A percentile compares a stretch with the other conserved stretches of the same genome.
phyloP scores from a whole-genome alignment of 2,797 vertebrate genomes.

The Ibycter americanus region DNA sequence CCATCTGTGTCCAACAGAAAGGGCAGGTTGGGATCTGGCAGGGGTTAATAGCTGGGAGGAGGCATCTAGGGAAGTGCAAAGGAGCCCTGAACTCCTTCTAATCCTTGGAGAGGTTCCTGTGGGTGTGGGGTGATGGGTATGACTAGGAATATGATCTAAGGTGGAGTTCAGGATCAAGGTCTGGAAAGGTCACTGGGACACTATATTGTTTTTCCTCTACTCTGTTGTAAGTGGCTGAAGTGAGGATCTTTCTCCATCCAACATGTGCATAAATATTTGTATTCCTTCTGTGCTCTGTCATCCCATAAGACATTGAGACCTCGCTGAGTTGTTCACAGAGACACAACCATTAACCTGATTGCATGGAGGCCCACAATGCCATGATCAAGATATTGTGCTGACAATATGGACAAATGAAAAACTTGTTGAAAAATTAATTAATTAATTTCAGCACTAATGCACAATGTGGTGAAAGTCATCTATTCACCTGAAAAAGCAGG shows the following conservation, averaged over 20 bases:
- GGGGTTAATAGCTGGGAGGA: background rate
- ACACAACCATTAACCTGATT: background rate
- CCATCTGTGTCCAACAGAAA: background rate
- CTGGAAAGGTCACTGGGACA: background rate
- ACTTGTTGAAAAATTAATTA: background rate
- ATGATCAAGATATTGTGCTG: background rate
- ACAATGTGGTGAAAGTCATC: background rate
- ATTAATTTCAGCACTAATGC: background rate
- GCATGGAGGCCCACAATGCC: background rate
- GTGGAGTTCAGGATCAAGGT: background rate
- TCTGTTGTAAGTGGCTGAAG: background rate
- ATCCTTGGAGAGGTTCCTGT: background rate
- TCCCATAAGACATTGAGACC: background rate
- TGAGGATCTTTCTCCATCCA: background rate
- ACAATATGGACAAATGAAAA: background rate
- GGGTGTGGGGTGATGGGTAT: background rate
- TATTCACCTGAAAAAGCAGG: background rate
- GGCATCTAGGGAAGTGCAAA: background rate
- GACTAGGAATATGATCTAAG: background rate
- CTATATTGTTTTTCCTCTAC: background rate
- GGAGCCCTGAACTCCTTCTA: background rate
- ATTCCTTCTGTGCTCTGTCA: background rate
- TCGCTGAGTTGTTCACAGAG: background rate
- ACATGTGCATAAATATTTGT: background rate
- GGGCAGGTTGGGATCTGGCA: background rate